Base-by-base conservation (phyloP, 2,888 invertebrate genomes). In the Nomada hirtipes region DNA sequence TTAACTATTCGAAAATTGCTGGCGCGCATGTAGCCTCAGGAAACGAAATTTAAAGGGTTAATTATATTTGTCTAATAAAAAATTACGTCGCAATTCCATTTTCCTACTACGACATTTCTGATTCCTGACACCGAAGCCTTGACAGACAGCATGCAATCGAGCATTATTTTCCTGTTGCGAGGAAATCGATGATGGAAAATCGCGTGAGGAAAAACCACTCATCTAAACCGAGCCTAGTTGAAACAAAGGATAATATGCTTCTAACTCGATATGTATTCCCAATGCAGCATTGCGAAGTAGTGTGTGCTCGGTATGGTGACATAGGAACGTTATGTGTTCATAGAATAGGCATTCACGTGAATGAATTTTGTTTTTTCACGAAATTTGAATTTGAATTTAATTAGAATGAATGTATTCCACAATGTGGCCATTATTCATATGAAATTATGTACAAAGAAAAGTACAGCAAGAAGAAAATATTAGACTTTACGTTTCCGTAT, bases 291-390 rank as follows among this genome's bases (percentile, higher is more conserved):
- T 65, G 52, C 63, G 57, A 29, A 64, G 36, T 29, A 63, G 57
- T 44, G 60, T 69, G 61, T 55, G 67, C 67, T 65, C 65, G 74
- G 29, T 42, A 59, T 44, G 70, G 55, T 67, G 67, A 82, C 76
- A 67, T 81, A 74, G 81, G 53, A 81, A 61, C 63, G 18, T n/a
- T 55, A 50, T 55, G 20, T 44, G 13, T 61, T 64, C 70, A 74
- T 50, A 59, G 42, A 44, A 26, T 59, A 47, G 23, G 42, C 18
- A 42, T 57, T 57, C 13, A 26, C 4, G 9, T 11, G 42, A 57
- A 57, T 42, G 18, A 50, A 71, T 71, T 61, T 20, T 18, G n/a
- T 1, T 18, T 23, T 36, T 71, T 18, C 11, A 18, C 20, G 15
- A 47, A 18, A 42, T 18, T 9, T 44, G 0, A 26, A 69, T 13